Conservation (phyloP, 2,113 vertebrate genomes). For the Gambusia affinis region DNA sequence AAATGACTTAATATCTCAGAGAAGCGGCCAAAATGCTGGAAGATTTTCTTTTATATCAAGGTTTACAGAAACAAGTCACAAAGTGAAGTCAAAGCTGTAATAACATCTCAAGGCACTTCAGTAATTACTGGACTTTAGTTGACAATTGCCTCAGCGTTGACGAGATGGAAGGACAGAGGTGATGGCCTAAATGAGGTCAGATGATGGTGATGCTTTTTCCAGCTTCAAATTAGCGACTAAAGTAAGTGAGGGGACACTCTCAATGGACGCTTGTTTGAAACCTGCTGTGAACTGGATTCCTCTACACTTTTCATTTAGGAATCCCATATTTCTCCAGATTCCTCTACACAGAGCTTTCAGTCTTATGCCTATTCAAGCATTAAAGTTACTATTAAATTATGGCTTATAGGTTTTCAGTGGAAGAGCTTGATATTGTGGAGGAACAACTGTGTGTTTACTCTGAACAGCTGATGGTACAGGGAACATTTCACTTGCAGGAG, state of each 20-base stretch:
- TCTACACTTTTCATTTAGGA: neutral
- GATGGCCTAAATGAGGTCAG: conserved; percentile 57
- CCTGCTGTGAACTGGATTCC: conserved; percentile 10
- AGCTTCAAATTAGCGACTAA: conserved; percentile 14
- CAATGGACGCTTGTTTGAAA: neutral
- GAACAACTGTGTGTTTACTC: too few relatives aligned
- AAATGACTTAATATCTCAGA: conserved; percentile 4
- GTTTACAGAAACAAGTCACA: conserved; percentile 26
- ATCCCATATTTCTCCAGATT: neutral
- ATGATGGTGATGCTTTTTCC: conserved; percentile 26
- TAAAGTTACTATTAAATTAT: neutral
- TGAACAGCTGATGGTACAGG: conserved; percentile 6
- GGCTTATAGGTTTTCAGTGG: neutral
- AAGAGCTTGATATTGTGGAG: neutral
- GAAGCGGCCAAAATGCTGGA: conserved; percentile 31
- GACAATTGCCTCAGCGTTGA: conserved; percentile 46
- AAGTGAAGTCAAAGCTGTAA: conserved; percentile 47
- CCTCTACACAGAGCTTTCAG: neutral
- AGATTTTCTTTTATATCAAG: conserved; percentile 23
- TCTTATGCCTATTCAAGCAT: neutral
- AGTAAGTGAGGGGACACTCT: conserved; percentile 3
- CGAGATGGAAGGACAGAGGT: conserved; percentile 15
- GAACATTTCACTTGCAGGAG: conserved; percentile 58
- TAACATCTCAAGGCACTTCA: conserved; percentile 40
- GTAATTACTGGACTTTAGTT: conserved; percentile 35